Evolutionary conservation across 2,113 vertebrate species (phyloP), one percentile per base, ranked within the genome.

Genomic region (Rhinichthys klamathensis): DNA sequence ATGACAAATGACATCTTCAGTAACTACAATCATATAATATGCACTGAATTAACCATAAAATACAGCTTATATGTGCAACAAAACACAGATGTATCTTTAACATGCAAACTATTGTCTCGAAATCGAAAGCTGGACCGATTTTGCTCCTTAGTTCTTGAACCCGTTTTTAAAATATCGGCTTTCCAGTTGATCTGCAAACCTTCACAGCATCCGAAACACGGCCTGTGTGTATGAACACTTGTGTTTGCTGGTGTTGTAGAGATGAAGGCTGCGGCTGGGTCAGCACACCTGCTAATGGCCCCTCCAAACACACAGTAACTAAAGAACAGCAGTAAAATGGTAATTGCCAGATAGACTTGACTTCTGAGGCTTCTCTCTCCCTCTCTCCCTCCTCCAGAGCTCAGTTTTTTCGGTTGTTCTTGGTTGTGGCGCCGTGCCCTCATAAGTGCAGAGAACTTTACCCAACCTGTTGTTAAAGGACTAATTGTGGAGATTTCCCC

Each of bases 401-500:
- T 60, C 95, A 93, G 49, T 49, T 41, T n/a, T 95, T 94, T 35
- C 92, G 90, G 94, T 94, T 87, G 94, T 95, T 93, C 94, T 94
- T 93, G 32, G 32, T 35, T 96, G 94, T 95, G 96, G 93, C 91
- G 91, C 95, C 91, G 92, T 89, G 92, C 94, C 94, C 94, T 95
- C 93, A 92, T 94, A 95, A 96, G 95, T 95, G 94, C 95, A 91
- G 94, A 96, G 93, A 93, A 93, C 94, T 94, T 92, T 95, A 94
- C 95, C 94, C 94, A 96, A 95, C 95, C 96, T 95, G 95, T 96
- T 95, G 96, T 96, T 97, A 92, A 90, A 95, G 95, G 94, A 93
- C 96, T 99, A 97, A 98, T 98, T 98, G 97, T 97, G 95, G 94
- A 97, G 96, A 98, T 97, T 97, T 96, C 95, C 96, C 95, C 95